Conservation (phyloP, 1,140 invertebrate genomes). For the Anadara kagoshimensis region DNA sequence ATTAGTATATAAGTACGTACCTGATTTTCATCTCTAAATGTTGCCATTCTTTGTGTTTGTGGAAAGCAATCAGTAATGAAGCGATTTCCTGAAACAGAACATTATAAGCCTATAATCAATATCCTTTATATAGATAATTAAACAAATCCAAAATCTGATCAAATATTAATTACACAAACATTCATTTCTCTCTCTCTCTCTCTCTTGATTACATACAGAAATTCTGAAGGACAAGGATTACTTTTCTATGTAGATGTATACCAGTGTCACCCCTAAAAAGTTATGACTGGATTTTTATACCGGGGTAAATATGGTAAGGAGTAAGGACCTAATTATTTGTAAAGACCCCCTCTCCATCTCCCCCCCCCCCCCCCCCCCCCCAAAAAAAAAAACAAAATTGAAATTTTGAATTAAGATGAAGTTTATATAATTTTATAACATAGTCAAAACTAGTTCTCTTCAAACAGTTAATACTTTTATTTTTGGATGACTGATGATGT, state of each 20-base stretch:
- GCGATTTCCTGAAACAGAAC: slow-evolving; percentile 90
- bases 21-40: slow-evolving; percentile 97
- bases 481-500: no score
- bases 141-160: not conserved
- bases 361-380: no score
- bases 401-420: no score
- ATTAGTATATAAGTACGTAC: slow-evolving; percentile 75
- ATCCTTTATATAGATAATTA: not conserved
- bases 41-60: slow-evolving; percentile 96
- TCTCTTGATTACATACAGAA: not conserved
- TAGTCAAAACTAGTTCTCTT: no score
- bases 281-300: no score
- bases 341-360: no score
- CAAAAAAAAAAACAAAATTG: no score
- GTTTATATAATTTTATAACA: no score
- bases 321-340: no score
- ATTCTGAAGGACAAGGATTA: not conserved
- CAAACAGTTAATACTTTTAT: no score
- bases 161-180: not conserved
- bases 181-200: not conserved
- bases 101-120: slow-evolving; percentile 5
- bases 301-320: no score
- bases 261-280: no score
- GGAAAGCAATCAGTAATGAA: slow-evolving; percentile 96
- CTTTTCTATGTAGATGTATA: not conserved